Percentiles rank a stretch among this genome's conserved stretches.
These are phyloP conservation scores for Neodiprion lecontei DNA, from an alignment of 1,140 invertebrate genomes.

Conservation along the genomic window DNA sequence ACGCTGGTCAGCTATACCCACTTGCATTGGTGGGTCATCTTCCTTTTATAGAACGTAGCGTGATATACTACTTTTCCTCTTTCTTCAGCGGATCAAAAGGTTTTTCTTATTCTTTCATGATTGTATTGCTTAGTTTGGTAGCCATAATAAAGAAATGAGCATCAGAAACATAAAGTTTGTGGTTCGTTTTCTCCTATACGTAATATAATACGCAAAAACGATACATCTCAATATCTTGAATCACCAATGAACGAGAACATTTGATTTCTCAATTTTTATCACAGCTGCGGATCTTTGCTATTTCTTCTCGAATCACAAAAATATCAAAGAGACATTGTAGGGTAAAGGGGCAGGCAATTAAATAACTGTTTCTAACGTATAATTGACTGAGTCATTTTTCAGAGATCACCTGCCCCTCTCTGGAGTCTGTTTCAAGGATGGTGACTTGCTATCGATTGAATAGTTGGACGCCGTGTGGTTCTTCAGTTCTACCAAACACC, in stretches of 20 bases:
- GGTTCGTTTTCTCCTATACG: too few species aligned
- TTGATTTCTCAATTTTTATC: too few species aligned
- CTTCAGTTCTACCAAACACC: slow-evolving; percentile 38
- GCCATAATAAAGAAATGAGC: too few species aligned
- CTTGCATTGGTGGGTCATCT: slow-evolving; percentile 42
- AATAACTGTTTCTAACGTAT: too few species aligned
- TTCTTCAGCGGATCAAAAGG: slow-evolving; percentile 39
- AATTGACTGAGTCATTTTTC: background rate
- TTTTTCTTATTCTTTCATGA: slow-evolving; percentile 38
- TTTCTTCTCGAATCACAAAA: too few species aligned
- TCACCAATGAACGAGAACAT: too few species aligned
- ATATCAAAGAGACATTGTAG: too few species aligned
- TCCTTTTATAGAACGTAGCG: slow-evolving; percentile 41
- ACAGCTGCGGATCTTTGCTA: too few species aligned
- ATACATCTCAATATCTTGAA: too few species aligned
- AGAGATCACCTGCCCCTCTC: slow-evolving; percentile 44
- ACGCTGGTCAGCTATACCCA: slow-evolving; percentile 44
- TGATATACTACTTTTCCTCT: slow-evolving; percentile 43
- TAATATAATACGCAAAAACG: too few species aligned
- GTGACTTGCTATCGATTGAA: slow-evolving; percentile 39
- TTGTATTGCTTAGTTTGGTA: slow-evolving; percentile 47
- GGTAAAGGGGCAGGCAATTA: too few species aligned
- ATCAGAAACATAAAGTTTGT: too few species aligned
- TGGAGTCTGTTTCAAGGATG: slow-evolving; percentile 36
- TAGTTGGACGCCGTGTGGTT: slow-evolving; percentile 32